Evolutionary conservation across 2,888 invertebrate genomes (phyloP).

Genomic region (Monopis laevigella): DNA sequence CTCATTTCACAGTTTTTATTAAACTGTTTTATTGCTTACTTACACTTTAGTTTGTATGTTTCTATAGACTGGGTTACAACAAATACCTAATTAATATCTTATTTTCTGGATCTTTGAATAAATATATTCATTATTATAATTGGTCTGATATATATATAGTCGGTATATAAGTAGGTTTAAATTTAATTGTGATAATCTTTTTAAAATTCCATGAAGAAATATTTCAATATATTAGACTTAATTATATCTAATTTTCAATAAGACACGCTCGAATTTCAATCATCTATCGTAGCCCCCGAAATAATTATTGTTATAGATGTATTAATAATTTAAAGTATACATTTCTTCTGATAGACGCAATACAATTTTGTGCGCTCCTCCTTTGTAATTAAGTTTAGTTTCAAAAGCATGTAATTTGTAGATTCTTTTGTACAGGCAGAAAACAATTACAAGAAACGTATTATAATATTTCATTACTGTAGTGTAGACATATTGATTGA

Average conservation of each 20-base stretch:
- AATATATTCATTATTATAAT: too few species aligned
- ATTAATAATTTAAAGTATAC: background rate
- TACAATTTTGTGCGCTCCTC: background rate
- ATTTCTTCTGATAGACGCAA: background rate
- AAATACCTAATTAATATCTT: too few species aligned
- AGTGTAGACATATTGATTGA: constrained; percentile 32
- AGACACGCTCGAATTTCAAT: constrained; percentile 61
- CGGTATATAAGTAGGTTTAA: too few species aligned
- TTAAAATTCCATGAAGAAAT: constrained; percentile 7
- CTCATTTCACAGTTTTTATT: too few species aligned
- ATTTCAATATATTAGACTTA: constrained; percentile 7
- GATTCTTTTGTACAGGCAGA: background rate
- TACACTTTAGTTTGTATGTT: too few species aligned
- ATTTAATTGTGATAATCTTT: too few species aligned
- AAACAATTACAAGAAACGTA: background rate
- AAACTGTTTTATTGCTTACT: too few species aligned
- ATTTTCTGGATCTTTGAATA: too few species aligned
- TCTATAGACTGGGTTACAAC: too few species aligned
- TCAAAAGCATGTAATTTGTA: background rate
- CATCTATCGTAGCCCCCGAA: constrained; percentile 35
- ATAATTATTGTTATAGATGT: constrained; percentile 21
- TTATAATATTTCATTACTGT: constrained; percentile 3
- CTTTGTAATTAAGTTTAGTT: background rate
- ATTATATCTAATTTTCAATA: constrained; percentile 44
- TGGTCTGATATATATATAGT: too few species aligned